Conservation (phyloP, 2,888 invertebrate species). For the Drosophila pullipes region DNA sequence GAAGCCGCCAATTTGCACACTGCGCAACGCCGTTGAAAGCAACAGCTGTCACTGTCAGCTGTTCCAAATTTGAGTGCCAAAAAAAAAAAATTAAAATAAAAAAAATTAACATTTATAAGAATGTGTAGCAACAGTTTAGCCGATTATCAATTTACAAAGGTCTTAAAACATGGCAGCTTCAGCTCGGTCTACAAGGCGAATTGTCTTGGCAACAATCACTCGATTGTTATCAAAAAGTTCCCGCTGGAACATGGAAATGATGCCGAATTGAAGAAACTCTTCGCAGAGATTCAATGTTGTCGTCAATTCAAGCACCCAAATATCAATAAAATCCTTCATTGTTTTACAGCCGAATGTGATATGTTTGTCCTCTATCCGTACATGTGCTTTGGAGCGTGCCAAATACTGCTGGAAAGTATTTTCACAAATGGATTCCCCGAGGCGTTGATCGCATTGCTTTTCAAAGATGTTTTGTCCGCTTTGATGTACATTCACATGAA, state of each 20-base stretch:
- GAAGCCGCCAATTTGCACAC: constrained; percentile 18
- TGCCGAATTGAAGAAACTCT: constrained; percentile 87
- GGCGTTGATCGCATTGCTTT: constrained; percentile 91
- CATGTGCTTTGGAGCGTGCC: constrained; percentile 94
- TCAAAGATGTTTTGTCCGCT: constrained; percentile 91
- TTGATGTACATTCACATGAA: constrained; percentile 94
- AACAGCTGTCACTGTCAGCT: constrained; percentile 26
- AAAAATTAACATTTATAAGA: constrained; percentile 18
- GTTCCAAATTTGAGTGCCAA: constrained; percentile 23
- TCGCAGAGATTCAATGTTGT: constrained; percentile 92
- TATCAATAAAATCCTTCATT: constrained; percentile 90
- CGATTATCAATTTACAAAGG: constrained; percentile 90
- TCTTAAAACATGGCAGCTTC: constrained; percentile 89
- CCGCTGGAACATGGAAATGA: constrained; percentile 89
- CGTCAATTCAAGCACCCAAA: constrained; percentile 92
- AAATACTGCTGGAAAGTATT: constrained; percentile 91
- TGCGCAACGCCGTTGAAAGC: constrained; percentile 18
- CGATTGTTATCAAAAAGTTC: constrained; percentile 91
- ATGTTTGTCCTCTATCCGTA: constrained; percentile 93
- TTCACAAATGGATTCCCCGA: constrained; percentile 92
- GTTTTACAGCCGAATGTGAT: constrained; percentile 92
- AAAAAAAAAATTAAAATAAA: constrained; percentile 5
- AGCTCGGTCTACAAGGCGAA: constrained; percentile 90
- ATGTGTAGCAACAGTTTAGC: constrained; percentile 88
- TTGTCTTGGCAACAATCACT: constrained; percentile 88